These are phyloP conservation scores for Drosophila lacteicornis DNA, from an alignment of 1,140 invertebrate genomes.

Conservation along the genomic window DNA sequence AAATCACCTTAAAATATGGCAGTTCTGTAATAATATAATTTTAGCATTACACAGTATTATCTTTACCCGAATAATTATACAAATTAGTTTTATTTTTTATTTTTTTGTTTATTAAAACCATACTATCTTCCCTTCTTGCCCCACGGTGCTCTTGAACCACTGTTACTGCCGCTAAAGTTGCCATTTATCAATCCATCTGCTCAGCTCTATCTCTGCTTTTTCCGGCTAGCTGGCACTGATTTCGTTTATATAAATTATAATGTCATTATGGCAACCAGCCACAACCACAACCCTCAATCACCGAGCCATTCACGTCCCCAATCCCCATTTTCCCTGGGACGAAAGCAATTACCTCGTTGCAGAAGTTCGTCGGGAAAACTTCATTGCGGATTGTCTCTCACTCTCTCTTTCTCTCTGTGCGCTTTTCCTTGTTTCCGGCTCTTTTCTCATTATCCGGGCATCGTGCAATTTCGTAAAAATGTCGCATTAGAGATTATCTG, in stretches of 20 bases:
- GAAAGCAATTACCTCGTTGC: conserved; percentile 65
- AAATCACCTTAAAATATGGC: too few species aligned
- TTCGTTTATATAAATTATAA: conserved; percentile 84
- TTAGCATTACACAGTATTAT: background rate
- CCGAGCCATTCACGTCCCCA: conserved; percentile 19
- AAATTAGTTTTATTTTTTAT: background rate
- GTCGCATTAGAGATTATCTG: conserved; percentile 83
- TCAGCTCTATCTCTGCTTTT: conserved; percentile 20
- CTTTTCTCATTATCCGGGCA: conserved; percentile 80
- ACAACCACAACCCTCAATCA: conserved; percentile 46
- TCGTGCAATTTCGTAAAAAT: conserved; percentile 83
- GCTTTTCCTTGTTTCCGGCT: conserved; percentile 58
- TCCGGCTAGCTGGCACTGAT: conserved; percentile 63
- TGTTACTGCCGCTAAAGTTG: conserved; percentile 44
- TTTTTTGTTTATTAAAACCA: background rate
- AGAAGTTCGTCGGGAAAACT: conserved; percentile 55
- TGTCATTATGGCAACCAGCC: conserved; percentile 83
- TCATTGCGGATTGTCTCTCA: conserved; percentile 24
- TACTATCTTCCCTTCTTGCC: background rate
- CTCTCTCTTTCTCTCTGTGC: conserved; percentile 11
- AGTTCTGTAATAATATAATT: too few species aligned
- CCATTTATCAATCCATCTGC: conserved; percentile 76
- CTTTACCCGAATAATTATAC: too few species aligned
- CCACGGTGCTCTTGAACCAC: conserved; percentile 30
- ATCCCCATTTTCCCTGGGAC: conserved; percentile 22